Conservation (phyloP, 2,797 vertebrate genomes). For the Periparus ater region DNA sequence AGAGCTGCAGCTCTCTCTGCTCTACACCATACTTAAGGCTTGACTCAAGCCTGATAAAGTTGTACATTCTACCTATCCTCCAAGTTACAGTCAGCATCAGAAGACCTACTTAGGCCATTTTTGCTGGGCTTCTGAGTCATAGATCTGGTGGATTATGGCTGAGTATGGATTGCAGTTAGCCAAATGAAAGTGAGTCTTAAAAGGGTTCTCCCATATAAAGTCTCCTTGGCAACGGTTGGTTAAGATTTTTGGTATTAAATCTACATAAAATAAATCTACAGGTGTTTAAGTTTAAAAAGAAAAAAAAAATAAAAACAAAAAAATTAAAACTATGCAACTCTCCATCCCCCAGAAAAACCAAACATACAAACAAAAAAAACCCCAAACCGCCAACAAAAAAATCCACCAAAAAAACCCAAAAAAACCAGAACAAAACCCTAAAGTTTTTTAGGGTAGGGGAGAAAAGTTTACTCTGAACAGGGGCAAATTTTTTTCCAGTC, state of each 20-base stretch:
- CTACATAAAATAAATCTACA: background rate
- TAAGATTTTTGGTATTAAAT: background rate
- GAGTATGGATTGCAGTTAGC: background rate
- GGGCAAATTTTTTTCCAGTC: background rate
- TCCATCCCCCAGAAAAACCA: background rate
- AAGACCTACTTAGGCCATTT: background rate
- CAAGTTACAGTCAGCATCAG: background rate
- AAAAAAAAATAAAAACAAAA: background rate
- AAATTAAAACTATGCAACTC: background rate
- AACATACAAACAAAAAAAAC: background rate
- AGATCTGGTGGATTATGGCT: background rate
- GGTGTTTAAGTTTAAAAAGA: background rate
- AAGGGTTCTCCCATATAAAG: background rate
- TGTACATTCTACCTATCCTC: background rate
- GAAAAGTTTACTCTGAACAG: background rate
- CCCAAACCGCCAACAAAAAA: no score
- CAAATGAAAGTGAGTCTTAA: background rate
- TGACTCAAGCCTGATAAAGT: background rate
- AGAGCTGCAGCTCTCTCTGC: background rate
- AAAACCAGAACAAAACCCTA: background rate
- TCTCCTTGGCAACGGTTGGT: background rate
- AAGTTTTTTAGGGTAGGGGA: background rate
- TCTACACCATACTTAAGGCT: background rate
- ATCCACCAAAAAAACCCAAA: background rate
- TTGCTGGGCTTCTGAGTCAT: background rate